These are phyloP conservation scores for Psilopogon haemacephalus DNA, from an alignment of 2,113 vertebrate genomes.

Conservation along the genomic window DNA sequence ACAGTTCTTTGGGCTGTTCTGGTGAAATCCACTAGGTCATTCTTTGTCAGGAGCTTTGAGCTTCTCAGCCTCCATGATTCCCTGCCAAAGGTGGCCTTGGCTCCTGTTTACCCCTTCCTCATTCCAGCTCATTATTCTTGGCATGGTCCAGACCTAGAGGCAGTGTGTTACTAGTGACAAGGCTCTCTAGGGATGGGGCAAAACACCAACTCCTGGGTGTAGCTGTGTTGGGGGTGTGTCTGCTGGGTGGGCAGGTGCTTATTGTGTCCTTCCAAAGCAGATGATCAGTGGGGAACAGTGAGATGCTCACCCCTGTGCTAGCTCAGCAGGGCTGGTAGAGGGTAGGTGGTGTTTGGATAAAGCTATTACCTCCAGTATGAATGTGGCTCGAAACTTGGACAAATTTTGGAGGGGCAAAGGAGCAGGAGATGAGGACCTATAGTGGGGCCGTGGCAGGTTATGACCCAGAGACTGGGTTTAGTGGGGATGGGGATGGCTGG, in stretches of 20 bases:
- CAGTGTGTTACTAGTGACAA: fast-evolving
- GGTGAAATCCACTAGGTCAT: not conserved
- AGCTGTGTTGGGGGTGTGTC: fast-evolving
- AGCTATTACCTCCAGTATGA: fast-evolving
- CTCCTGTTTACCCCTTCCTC: not conserved
- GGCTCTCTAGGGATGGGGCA: not conserved
- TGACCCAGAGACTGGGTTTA: fast-evolving
- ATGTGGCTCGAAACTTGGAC: not conserved
- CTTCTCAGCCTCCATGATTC: not conserved
- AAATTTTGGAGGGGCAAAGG: not conserved
- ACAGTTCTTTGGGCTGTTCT: not conserved
- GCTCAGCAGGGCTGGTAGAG: not conserved
- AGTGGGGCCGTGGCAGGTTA: fast-evolving
- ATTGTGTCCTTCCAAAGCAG: not conserved
- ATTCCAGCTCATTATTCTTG: not conserved
- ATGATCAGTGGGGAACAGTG: too few relatives aligned
- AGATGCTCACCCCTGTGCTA: fast-evolving
- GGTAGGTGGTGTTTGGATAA: not conserved
- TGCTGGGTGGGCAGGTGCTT: too few relatives aligned
- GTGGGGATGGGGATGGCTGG: not conserved
- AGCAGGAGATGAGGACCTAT: fast-evolving
- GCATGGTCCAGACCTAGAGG: fast-evolving
- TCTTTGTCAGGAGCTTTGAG: not conserved
- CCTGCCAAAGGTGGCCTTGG: not conserved
- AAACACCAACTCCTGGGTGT: not conserved